These are phyloP conservation scores for Meloe dianella DNA, from an alignment of 2,888 invertebrate species.

Conservation along the genomic window DNA sequence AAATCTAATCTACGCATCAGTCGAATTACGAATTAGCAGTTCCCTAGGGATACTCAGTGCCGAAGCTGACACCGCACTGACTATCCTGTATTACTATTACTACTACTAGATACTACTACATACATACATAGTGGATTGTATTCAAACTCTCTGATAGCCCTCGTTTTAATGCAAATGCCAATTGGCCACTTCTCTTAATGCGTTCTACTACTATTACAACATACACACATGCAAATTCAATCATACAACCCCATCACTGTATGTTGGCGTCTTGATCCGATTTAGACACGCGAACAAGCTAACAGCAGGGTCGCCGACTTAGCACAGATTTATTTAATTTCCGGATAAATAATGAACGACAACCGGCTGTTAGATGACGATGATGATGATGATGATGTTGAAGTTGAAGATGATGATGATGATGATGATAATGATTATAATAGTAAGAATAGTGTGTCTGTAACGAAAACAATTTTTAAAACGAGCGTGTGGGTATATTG, in stretches of 20 bases:
- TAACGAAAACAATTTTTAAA: not conserved
- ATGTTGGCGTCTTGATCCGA: slow-evolving; percentile 51
- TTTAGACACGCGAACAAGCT: slow-evolving; percentile 46
- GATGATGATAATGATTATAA: not conserved
- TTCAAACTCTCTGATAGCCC: slow-evolving; percentile 27
- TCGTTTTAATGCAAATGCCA: slow-evolving; percentile 54
- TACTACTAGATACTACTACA: not conserved
- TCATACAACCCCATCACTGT: slow-evolving; percentile 37
- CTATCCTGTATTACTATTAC: not conserved
- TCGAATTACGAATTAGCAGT: slow-evolving; percentile 58
- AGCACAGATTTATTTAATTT: slow-evolving; percentile 54
- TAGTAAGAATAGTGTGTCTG: not conserved
- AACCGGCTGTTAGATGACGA: slow-evolving; percentile 39
- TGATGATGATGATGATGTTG: not conserved
- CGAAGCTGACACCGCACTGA: slow-evolving; percentile 16
- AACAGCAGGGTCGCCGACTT: slow-evolving; percentile 45
- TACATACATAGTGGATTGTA: not conserved
- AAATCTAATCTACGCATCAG: slow-evolving; percentile 59
- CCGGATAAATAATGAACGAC: slow-evolving; percentile 50
- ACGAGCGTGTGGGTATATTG: slow-evolving; percentile 1
- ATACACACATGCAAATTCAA: slow-evolving; percentile 49
- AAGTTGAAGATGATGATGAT: not conserved
- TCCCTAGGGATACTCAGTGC: slow-evolving; percentile 47
- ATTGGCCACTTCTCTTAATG: slow-evolving; percentile 57
- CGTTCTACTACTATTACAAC: slow-evolving; percentile 22